Conservation (phyloP, 1,140 invertebrate genomes). For the Phocides pigmalion region DNA sequence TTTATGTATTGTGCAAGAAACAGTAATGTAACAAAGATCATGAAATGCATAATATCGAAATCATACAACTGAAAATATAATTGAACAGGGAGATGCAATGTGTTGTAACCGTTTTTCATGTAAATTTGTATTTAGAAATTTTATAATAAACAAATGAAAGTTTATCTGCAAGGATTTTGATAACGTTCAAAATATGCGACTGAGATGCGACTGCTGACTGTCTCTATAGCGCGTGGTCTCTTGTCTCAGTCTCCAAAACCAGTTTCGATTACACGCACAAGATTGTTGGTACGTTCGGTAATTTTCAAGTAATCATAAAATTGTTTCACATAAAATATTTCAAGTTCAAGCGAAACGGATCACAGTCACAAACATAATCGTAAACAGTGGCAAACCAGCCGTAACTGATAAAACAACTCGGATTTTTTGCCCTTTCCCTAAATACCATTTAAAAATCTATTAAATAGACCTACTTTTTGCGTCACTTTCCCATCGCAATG, state of each 20-base stretch:
- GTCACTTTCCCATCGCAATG: constrained; percentile 62
- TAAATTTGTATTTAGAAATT: no score
- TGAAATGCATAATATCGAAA: no score
- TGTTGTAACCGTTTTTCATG: no score
- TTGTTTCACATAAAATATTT: constrained; percentile 4
- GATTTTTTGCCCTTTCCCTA: constrained; percentile 37
- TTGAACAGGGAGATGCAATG: no score
- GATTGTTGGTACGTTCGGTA: neutral
- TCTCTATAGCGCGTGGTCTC: no score
- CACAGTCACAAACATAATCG: constrained; percentile 14
- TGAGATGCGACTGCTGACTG: no score
- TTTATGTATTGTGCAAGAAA: no score
- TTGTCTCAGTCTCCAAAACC: neutral
- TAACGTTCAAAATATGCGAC: neutral
- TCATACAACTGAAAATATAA: no score
- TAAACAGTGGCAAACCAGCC: constrained; percentile 26
- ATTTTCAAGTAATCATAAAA: neutral
- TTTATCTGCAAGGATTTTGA: neutral
- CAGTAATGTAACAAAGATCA: no score
- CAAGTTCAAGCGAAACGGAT: neutral
- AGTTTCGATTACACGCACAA: neutral
- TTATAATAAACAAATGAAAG: no score
- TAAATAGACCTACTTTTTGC: constrained; percentile 49
- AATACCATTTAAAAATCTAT: constrained; percentile 49
- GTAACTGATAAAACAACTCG: constrained; percentile 30